Percentiles rank a stretch among this genome's conserved stretches.
Conservation (phyloP, 2,113 vertebrate genomes). For the Dromaius novaehollandiae region DNA sequence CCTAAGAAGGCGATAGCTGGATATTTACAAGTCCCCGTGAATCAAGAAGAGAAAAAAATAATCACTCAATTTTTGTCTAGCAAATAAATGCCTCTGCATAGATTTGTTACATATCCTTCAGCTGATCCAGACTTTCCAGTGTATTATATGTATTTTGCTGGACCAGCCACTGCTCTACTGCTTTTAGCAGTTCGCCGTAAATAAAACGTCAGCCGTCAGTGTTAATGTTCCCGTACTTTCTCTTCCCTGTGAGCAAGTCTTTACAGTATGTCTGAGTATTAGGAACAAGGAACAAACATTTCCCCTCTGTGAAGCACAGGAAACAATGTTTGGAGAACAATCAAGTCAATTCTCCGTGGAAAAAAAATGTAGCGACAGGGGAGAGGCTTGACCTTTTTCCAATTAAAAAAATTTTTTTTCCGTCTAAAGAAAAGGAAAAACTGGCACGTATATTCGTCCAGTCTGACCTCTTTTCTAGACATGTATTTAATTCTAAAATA, state of each 20-base stretch:
- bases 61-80: background rate
- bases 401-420: background rate
- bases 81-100: background rate
- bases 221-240: slow-evolving; percentile 1
- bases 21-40: background rate
- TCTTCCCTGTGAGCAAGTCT: slow-evolving; percentile 16
- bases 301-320: slow-evolving; percentile 46
- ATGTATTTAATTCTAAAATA: background rate
- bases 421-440: background rate
- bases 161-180: background rate
- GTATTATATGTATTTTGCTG: background rate
- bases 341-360: slow-evolving; percentile 52
- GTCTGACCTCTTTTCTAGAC: background rate
- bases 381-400: slow-evolving; percentile 28
- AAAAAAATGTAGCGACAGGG: slow-evolving; percentile 43
- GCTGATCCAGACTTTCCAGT: background rate
- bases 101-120: background rate
- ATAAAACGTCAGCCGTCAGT: background rate
- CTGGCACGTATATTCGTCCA: background rate
- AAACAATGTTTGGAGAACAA: slow-evolving; percentile 62
- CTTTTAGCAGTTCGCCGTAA: background rate
- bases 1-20: too few relatives aligned
- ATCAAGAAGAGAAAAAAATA: background rate
- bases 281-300: slow-evolving; percentile 70
- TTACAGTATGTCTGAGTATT: slow-evolving; percentile 44